Evolutionary conservation across 2,888 invertebrate species (phyloP), one percentile per base, ranked within the genome.

Genomic region (Drosophila niveifrons): DNA sequence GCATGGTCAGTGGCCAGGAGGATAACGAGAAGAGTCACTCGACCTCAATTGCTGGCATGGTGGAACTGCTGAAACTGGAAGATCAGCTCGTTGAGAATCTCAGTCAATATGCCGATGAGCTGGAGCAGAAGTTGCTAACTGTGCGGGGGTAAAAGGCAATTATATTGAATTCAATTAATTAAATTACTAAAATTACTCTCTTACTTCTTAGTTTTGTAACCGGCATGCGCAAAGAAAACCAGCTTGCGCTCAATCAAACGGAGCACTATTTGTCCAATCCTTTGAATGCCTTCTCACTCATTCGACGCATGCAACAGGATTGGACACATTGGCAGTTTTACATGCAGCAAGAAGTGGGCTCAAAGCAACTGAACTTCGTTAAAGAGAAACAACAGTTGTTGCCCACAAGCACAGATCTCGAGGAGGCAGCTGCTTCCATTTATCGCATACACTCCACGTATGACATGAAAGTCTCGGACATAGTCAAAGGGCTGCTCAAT

Each of bases 381-480:
- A 69, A 77, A 1, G 53, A 58, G 10, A 55, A 71, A 0, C 75
- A 79, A 8, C 8, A 53, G 0, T 50, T 78, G 3, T 59, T 89
- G 92, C 98, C 98, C 0, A 95, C 95, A 0, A 94, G 96, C 66
- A 98, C 98, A 90, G 99, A 99, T 92, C 93, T 99, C 67, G 95
- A 95, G 72, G 99, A 99, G 0, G 98, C 98, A 9, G 98, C 98
- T 2, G 95, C 95, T 43, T 99, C 98, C 3, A 93, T 99, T 48
- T 96, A 97, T 71, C 94, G 99, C 46, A 94, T 99, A 3, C 98
- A 99, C 91, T 96, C 96, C 79, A 98, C 98, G 0, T 99, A 99
- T 92, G 95, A 95, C 75, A 93, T 99, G 36, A 95, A 97, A 57
- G 96, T 97, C 0, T 93, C 94, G 0, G 96, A 97, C 43, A 94